Conservation (phyloP, 2,888 invertebrate genomes). For the Anarsia innoxiella region DNA sequence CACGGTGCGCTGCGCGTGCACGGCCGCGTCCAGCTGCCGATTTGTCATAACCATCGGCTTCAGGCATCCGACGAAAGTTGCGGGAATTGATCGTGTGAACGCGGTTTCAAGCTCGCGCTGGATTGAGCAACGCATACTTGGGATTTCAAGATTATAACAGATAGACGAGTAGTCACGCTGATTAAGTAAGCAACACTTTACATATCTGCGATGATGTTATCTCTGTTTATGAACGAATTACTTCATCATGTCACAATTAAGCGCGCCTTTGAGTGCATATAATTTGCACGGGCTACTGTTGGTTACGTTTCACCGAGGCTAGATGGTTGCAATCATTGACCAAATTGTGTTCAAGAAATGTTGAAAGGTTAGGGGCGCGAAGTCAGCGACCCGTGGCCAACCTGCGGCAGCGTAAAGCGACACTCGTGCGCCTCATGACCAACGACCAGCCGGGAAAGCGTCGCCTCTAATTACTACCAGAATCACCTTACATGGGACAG, state of each 20-base stretch:
- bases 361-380: background rate
- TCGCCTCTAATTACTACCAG: background rate
- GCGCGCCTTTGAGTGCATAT: no score
- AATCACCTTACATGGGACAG: conserved; percentile 1
- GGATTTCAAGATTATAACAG: background rate
- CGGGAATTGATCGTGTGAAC: conserved; percentile 20
- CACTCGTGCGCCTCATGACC: no score
- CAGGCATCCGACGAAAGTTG: conserved; percentile 13
- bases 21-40: conserved; percentile 40
- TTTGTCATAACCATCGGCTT: conserved; percentile 45
- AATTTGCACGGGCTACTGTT: no score
- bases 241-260: no score
- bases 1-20: conserved; percentile 49
- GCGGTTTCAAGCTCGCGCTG: background rate
- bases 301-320: no score
- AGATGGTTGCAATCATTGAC: no score
- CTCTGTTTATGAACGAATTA: background rate
- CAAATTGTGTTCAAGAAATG: no score
- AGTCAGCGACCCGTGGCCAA: conserved; percentile 54
- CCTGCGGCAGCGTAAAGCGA: conserved; percentile 57
- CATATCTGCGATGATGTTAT: background rate
- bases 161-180: background rate
- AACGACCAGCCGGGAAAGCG: conserved; percentile 1
- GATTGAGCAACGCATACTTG: background rate
- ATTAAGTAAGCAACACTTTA: background rate